Percentiles rank a stretch among this genome's conserved stretches.
Evolutionary conservation across 2,113 vertebrate genomes (phyloP).

Genomic region (Takifugu bimaculatus): DNA sequence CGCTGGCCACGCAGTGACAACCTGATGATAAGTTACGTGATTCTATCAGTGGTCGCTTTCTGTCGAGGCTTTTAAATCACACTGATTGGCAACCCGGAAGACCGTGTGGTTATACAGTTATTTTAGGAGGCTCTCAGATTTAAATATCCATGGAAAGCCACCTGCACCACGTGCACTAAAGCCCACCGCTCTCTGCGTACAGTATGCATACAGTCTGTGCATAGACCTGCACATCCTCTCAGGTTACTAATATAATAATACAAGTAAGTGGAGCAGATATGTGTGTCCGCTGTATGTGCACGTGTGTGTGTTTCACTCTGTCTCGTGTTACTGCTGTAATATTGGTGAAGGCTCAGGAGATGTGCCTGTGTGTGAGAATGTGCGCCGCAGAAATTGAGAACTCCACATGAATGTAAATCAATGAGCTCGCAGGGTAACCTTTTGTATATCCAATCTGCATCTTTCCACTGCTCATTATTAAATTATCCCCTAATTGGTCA

Average conservation of each 20-base stretch:
- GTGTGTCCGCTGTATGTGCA: constrained; percentile 10
- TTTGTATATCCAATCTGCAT: constrained; percentile 84
- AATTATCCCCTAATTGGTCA: constrained; percentile 96
- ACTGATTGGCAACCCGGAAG: constrained; percentile 55
- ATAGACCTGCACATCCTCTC: constrained; percentile 33
- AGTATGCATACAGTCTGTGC: background rate
- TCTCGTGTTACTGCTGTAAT: constrained; percentile 61
- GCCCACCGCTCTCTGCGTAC: constrained; percentile 5
- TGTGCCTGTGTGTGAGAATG: constrained; percentile 43
- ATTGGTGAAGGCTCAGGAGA: constrained; percentile 40
- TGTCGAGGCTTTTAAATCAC: constrained; percentile 50
- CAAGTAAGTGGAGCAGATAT: constrained; percentile 25
- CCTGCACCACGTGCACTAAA: constrained; percentile 14
- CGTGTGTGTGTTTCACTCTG: constrained; percentile 29
- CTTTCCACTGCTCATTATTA: constrained; percentile 85
- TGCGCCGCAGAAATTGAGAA: constrained; percentile 49
- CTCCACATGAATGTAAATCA: constrained; percentile 77
- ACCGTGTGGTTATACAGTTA: constrained; percentile 53
- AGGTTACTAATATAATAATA: constrained; percentile 55
- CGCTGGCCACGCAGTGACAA: constrained; percentile 47
- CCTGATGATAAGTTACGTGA: constrained; percentile 56
- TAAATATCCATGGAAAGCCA: constrained; percentile 43
- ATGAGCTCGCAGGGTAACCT: constrained; percentile 81
- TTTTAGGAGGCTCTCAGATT: constrained; percentile 56
- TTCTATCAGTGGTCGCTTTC: constrained; percentile 41